These are phyloP conservation scores for Leptodactylus fuscus DNA, from an alignment of 2,113 vertebrate genomes.

Conservation along the genomic window DNA sequence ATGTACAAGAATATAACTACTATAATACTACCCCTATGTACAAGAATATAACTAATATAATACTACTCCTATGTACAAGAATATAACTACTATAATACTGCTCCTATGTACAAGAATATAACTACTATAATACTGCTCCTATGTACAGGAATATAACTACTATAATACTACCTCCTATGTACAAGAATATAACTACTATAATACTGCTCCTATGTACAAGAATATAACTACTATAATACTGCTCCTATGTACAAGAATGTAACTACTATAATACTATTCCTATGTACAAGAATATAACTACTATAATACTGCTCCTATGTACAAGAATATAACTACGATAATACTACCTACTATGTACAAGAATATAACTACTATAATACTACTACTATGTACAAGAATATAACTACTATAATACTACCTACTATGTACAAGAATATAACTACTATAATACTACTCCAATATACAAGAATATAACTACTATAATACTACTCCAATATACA, in stretches of 20 bases:
- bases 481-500: neutral
- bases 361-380: neutral
- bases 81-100: slow-evolving; percentile 11
- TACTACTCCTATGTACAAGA: neutral
- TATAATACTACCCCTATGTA: neutral
- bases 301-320: neutral
- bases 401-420: neutral
- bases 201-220: no score
- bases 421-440: slow-evolving; percentile 2
- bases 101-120: neutral
- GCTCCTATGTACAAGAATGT: neutral
- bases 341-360: neutral
- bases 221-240: slow-evolving; percentile 1
- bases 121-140: neutral
- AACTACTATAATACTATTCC: no score
- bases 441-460: neutral
- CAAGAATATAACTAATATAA: neutral
- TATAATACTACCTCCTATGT: neutral
- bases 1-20: slow-evolving; percentile 4
- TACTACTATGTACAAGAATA: neutral
- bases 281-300: slow-evolving; percentile 1
- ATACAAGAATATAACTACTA: no score
- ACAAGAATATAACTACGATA: neutral
- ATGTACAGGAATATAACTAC: neutral
- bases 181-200: slow-evolving; percentile 1